phyloP scores from a whole-genome alignment of 2,113 vertebrate genomes.

The Hiodon alosoides region DNA sequence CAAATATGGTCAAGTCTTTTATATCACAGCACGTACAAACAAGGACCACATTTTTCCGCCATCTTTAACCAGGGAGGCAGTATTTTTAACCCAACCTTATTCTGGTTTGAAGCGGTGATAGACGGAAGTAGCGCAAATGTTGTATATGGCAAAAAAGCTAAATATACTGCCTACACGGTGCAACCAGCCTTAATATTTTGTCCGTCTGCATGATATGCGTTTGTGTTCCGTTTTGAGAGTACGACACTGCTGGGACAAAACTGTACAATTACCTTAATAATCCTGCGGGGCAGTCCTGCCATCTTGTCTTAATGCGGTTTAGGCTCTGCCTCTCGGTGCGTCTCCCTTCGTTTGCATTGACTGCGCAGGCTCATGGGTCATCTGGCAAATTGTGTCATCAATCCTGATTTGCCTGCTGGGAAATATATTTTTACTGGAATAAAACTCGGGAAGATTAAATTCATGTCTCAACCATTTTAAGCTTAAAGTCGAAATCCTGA shows the following conservation, averaged over 20 bases:
- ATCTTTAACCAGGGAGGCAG: slow-evolving; percentile 15
- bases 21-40: not conserved
- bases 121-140: slow-evolving; percentile 9
- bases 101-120: slow-evolving; percentile 17
- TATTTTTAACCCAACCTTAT: slow-evolving; percentile 19
- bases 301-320: slow-evolving; percentile 81
- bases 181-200: too few species aligned
- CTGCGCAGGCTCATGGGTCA: slow-evolving; percentile 42
- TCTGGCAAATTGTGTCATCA: slow-evolving; percentile 41
- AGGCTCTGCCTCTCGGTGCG: slow-evolving; percentile 64
- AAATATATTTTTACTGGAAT: slow-evolving; percentile 27
- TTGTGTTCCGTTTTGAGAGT: not conserved
- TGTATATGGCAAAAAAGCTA: too few species aligned
- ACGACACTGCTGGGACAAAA: not conserved
- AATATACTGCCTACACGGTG: too few species aligned
- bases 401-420: slow-evolving; percentile 8
- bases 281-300: slow-evolving; percentile 90
- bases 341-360: slow-evolving; percentile 62
- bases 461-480: not conserved
- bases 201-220: too few species aligned
- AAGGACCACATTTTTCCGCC: slow-evolving; percentile 20
- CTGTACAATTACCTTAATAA: slow-evolving; percentile 76
- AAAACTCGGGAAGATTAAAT: too few species aligned
- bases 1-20: too few species aligned
- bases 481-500: too few species aligned